Conservation (phyloP, 2,888 invertebrate species). For the Ametastegia equiseti region DNA sequence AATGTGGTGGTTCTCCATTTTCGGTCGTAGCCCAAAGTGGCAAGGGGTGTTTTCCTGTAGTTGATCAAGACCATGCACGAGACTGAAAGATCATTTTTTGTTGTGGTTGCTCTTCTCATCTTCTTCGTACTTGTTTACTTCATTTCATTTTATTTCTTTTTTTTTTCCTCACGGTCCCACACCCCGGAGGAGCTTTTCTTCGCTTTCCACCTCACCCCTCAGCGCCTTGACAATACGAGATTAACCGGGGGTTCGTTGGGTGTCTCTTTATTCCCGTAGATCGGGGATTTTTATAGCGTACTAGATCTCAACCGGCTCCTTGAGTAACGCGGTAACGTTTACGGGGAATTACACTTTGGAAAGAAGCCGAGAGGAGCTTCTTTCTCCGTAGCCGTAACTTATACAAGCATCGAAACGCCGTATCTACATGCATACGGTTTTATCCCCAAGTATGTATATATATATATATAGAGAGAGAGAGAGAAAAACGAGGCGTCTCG, state of each 20-base stretch:
- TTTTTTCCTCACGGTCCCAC: too few relatives aligned
- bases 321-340: constrained; percentile 58
- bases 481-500: constrained; percentile 48
- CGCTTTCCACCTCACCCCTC: background rate
- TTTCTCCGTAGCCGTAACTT: too few relatives aligned
- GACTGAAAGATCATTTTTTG: background rate
- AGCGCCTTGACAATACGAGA: background rate
- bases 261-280: background rate
- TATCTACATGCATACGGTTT: background rate
- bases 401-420: too few relatives aligned
- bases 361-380: constrained; percentile 63
- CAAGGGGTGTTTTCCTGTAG: background rate
- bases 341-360: constrained; percentile 69
- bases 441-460: constrained; percentile 7
- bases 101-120: too few relatives aligned
- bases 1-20: background rate
- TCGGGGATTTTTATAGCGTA: constrained; percentile 17
- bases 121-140: too few relatives aligned
- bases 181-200: background rate
- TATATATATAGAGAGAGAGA: constrained; percentile 13
- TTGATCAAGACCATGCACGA: background rate
- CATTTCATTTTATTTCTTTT: too few relatives aligned
- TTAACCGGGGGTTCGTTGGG: background rate
- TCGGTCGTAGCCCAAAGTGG: background rate
- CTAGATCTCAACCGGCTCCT: background rate